These are phyloP conservation scores for Sceloporus tristichus DNA, from an alignment of 2,113 vertebrate species.

Conservation along the genomic window DNA sequence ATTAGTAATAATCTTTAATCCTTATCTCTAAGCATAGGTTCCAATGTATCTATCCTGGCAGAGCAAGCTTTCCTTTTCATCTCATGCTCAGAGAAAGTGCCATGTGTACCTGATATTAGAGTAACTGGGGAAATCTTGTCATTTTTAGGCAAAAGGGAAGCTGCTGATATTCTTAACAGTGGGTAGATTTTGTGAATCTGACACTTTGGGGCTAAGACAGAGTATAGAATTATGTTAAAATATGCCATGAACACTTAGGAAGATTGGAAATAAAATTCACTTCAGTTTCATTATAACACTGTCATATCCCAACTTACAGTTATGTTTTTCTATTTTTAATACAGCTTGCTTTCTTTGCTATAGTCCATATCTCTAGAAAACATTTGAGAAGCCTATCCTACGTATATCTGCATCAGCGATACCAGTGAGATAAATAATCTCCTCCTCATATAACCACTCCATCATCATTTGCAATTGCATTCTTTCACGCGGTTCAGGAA, in stretches of 20 bases:
- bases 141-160: neutral
- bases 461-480: slow-evolving; percentile 9
- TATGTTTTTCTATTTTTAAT: neutral
- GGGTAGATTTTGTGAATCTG: neutral
- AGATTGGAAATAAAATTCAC: neutral
- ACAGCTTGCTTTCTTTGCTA: neutral
- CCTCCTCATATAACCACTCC: neutral
- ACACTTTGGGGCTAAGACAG: neutral
- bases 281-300: neutral
- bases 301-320: neutral
- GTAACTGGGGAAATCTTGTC: neutral
- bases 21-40: no score
- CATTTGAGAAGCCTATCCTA: neutral
- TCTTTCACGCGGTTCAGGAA: neutral
- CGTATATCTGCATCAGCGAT: slow-evolving; percentile 24
- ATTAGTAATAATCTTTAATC: neutral
- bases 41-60: neutral
- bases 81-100: neutral
- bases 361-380: neutral
- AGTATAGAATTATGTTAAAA: neutral
- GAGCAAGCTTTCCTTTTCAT: neutral
- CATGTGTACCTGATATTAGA: neutral
- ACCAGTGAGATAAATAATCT: neutral
- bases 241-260: neutral
- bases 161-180: neutral